Percentiles rank a stretch among this genome's conserved stretches.
These are phyloP conservation scores for Axinella damicornis DNA, from an alignment of 37 sponge, comb jelly and placozoan species.

Conservation along the genomic window DNA sequence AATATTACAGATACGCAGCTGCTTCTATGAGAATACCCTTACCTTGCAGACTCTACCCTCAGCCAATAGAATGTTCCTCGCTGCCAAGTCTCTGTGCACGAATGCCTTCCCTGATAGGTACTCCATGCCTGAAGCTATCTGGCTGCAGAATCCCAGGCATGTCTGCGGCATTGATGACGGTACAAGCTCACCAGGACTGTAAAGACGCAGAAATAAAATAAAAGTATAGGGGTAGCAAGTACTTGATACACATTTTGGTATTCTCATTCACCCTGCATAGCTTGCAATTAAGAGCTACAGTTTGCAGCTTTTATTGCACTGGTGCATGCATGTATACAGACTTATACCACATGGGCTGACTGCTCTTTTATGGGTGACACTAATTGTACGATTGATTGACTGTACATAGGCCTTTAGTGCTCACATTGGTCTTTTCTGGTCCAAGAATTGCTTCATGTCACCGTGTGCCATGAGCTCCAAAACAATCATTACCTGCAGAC, in stretches of 20 bases:
- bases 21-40: neutral
- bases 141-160: constrained; percentile 46
- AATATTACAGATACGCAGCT: neutral
- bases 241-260: too few species aligned
- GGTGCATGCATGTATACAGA: too few species aligned
- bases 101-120: constrained; percentile 58
- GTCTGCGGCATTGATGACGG: neutral
- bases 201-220: neutral
- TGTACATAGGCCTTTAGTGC: too few species aligned
- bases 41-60: constrained; percentile 58
- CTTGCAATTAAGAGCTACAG: too few species aligned
- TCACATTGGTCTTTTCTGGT: too few species aligned
- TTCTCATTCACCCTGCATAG: too few species aligned
- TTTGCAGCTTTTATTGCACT: too few species aligned
- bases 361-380: too few species aligned
- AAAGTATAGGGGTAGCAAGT: too few species aligned
- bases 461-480: constrained; percentile 67
- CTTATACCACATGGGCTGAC: too few species aligned
- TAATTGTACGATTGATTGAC: too few species aligned
- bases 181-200: neutral
- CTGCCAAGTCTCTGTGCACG: constrained; percentile 74
- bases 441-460: constrained; percentile 20
- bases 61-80: constrained; percentile 64
- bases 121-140: constrained; percentile 70
- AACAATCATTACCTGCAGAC: constrained; percentile 55